These are phyloP conservation scores for Erethizon dorsatum DNA, from an alignment of 2,797 vertebrate genomes.

Conservation along the genomic window DNA sequence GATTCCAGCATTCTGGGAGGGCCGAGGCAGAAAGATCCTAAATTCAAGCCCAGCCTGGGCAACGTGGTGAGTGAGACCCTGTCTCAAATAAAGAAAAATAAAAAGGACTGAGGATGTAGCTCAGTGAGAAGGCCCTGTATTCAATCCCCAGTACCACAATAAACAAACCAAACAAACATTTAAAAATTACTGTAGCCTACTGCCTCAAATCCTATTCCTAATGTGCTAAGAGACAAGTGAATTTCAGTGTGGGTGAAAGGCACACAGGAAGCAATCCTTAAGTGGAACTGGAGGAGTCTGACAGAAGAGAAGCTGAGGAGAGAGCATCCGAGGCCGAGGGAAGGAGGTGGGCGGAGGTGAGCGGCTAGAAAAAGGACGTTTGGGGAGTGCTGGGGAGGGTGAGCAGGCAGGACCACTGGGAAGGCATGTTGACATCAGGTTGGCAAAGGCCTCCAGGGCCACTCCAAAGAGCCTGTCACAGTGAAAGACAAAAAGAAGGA, in stretches of 20 bases:
- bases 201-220: background rate
- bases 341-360: background rate
- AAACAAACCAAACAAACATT: background rate
- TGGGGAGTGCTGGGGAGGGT: background rate
- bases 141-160: background rate
- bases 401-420: background rate
- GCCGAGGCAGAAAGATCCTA: background rate
- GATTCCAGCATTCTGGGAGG: background rate
- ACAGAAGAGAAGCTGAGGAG: background rate
- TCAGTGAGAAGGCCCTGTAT: background rate
- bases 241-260: background rate
- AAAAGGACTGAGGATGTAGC: background rate
- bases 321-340: background rate
- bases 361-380: background rate
- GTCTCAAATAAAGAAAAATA: background rate
- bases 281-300: background rate
- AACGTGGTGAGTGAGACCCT: background rate
- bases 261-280: background rate
- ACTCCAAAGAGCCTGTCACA: background rate
- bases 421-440: background rate
- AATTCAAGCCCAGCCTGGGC: background rate
- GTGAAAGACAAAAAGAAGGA: background rate
- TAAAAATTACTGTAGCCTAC: background rate
- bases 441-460: background rate
- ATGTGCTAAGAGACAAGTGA: conserved; percentile 14